These are phyloP conservation scores for Maccullochella peelii DNA, from an alignment of 2,113 vertebrate genomes.

Conservation along the genomic window DNA sequence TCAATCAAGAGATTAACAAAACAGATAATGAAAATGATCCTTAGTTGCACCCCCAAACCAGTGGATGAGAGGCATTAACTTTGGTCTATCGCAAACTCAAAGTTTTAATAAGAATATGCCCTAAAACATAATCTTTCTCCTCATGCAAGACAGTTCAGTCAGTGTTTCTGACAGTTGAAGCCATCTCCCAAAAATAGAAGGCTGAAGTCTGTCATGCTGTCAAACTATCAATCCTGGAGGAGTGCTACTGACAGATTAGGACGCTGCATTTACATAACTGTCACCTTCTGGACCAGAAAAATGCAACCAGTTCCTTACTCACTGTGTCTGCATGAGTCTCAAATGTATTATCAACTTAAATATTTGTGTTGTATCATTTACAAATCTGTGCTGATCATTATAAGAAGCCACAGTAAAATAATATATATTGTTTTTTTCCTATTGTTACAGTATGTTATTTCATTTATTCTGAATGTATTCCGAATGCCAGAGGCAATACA, in stretches of 20 bases:
- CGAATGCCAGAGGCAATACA: constrained; percentile 60
- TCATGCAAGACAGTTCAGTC: constrained; percentile 46
- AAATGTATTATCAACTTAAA: constrained; percentile 9
- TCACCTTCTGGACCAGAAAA: constrained; percentile 51
- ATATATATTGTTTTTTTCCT: neutral
- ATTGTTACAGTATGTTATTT: constrained; percentile 37
- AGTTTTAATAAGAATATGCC: constrained; percentile 46
- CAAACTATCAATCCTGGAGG: constrained; percentile 67
- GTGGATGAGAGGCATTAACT: constrained; percentile 4
- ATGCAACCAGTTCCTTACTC: constrained; percentile 6
- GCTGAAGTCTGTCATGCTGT: constrained; percentile 69
- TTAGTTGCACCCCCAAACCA: neutral
- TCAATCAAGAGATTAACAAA: neutral
- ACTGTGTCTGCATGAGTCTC: neutral
- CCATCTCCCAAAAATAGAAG: constrained; percentile 65
- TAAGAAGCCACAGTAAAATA: neutral
- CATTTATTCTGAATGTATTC: constrained; percentile 56
- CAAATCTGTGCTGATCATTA: constrained; percentile 5
- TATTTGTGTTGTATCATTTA: neutral
- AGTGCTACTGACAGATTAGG: constrained; percentile 72
- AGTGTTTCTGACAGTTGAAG: constrained; percentile 66
- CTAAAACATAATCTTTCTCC: constrained; percentile 39
- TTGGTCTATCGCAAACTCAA: neutral
- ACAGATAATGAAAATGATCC: neutral
- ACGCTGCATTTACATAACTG: constrained; percentile 70